Conservation (phyloP, 30 jellyfish, hydroid and myxozoan species). For the Cassiopea andromeda region DNA sequence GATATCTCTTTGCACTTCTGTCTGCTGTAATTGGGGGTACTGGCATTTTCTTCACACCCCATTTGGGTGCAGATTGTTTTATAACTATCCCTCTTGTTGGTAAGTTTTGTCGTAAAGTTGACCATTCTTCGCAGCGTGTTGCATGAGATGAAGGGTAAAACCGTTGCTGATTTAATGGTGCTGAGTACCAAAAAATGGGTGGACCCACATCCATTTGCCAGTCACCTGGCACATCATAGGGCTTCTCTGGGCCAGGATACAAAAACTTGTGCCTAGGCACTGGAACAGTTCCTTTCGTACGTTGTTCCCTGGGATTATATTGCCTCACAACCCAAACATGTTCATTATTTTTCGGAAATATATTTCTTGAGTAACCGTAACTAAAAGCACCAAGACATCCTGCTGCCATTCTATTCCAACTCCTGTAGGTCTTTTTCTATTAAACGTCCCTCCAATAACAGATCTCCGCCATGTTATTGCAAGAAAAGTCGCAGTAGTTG, state of each 20-base stretch:
- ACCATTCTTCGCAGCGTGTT: slow-evolving; percentile 91
- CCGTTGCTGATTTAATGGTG: slow-evolving; percentile 25
- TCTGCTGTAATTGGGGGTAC: slow-evolving; percentile 5
- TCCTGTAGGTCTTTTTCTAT: neutral
- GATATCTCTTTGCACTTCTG: slow-evolving; percentile 41
- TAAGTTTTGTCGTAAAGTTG: slow-evolving; percentile 76
- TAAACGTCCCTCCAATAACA: neutral
- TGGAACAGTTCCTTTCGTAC: slow-evolving; percentile 75
- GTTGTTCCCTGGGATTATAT: slow-evolving; percentile 67
- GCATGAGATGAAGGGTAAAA: slow-evolving; percentile 67
- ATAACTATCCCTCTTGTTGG: slow-evolving; percentile 59
- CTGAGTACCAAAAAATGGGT: slow-evolving; percentile 52
- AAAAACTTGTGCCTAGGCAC: slow-evolving; percentile 78
- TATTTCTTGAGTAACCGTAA: slow-evolving; percentile 46
- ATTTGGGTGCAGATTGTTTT: slow-evolving; percentile 57
- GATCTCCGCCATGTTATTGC: slow-evolving; percentile 38
- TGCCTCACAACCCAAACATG: slow-evolving; percentile 77
- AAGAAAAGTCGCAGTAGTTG: slow-evolving; percentile 39
- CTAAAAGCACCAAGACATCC: slow-evolving; percentile 48
- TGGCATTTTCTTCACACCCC: slow-evolving; percentile 77
- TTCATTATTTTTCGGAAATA: slow-evolving; percentile 69
- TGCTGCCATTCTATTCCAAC: slow-evolving; percentile 32
- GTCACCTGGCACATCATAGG: slow-evolving; percentile 53
- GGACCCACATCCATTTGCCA: slow-evolving; percentile 82
- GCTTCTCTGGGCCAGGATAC: slow-evolving; percentile 41